These are phyloP conservation scores for Choristoneura rosaceana DNA, from an alignment of 2,888 invertebrate genomes.

Conservation along the genomic window DNA sequence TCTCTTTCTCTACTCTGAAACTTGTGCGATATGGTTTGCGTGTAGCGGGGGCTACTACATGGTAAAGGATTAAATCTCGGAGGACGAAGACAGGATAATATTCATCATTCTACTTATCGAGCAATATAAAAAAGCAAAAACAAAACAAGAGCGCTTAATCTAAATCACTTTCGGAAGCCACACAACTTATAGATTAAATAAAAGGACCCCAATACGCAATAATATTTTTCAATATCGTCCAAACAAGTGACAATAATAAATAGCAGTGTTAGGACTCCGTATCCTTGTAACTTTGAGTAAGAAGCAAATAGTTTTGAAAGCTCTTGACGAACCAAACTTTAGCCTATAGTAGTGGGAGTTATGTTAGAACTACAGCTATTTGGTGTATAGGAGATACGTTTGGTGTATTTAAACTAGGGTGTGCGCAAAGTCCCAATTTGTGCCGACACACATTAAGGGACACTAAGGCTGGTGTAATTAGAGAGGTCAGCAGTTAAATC, in stretches of 20 bases:
- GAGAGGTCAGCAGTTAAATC: constrained; percentile 61
- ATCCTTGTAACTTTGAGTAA: constrained; percentile 16
- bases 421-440: constrained; percentile 47
- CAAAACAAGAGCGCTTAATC: neutral
- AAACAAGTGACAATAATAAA: constrained; percentile 8
- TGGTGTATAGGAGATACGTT: constrained; percentile 10
- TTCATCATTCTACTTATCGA: neutral
- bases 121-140: neutral
- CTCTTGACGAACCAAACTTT: constrained; percentile 29
- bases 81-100: too few relatives aligned
- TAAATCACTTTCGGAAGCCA: neutral
- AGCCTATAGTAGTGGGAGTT: neutral
- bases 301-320: constrained; percentile 23
- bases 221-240: neutral
- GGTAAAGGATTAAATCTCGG: too few relatives aligned
- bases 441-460: constrained; percentile 54
- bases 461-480: constrained; percentile 65
- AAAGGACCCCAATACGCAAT: neutral
- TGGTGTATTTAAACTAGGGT: constrained; percentile 33
- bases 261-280: constrained; percentile 6
- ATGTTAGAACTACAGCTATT: neutral
- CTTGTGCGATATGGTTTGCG: too few relatives aligned
- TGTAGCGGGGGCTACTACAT: too few relatives aligned
- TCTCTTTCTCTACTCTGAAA: too few relatives aligned
- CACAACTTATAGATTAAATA: neutral